phyloP scores from a whole-genome alignment of 1,140 invertebrate genomes.

The Drosophila miranda region DNA sequence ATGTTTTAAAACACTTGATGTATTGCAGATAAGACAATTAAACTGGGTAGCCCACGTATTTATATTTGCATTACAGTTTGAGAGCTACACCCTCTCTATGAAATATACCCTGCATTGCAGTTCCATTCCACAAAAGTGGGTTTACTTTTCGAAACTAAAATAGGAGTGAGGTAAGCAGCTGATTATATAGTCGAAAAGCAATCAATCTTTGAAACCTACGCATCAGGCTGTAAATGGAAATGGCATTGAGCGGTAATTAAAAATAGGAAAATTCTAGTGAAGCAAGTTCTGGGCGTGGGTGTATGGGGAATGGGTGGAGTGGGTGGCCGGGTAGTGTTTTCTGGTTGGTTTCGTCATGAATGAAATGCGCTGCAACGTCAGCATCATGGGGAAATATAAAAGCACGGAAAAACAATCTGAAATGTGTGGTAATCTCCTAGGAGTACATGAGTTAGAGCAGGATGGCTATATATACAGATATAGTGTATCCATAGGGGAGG shows the following conservation, averaged over 20 bases:
- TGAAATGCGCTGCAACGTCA: slow-evolving; percentile 56
- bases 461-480: slow-evolving; percentile 6
- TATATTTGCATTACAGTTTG: no score
- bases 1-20: no score
- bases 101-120: slow-evolving; percentile 1
- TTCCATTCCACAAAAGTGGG: slow-evolving; percentile 7
- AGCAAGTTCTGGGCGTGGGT: slow-evolving; percentile 31
- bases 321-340: neutral
- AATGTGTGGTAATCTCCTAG: slow-evolving; percentile 28
- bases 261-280: slow-evolving; percentile 55
- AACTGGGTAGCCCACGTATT: no score
- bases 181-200: slow-evolving; percentile 27
- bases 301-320: neutral
- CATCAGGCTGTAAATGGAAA: slow-evolving; percentile 46
- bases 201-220: slow-evolving; percentile 34
- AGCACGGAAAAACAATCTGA: slow-evolving; percentile 3
- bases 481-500: neutral
- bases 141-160: slow-evolving; percentile 13
- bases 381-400: slow-evolving; percentile 32
- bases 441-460: slow-evolving; percentile 23
- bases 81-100: no score
- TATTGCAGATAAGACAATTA: no score
- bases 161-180: slow-evolving; percentile 43
- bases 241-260: slow-evolving; percentile 68
- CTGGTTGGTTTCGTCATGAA: slow-evolving; percentile 51